Conservation (phyloP, 1,140 invertebrate species). For the Temnothorax nylanderi region DNA sequence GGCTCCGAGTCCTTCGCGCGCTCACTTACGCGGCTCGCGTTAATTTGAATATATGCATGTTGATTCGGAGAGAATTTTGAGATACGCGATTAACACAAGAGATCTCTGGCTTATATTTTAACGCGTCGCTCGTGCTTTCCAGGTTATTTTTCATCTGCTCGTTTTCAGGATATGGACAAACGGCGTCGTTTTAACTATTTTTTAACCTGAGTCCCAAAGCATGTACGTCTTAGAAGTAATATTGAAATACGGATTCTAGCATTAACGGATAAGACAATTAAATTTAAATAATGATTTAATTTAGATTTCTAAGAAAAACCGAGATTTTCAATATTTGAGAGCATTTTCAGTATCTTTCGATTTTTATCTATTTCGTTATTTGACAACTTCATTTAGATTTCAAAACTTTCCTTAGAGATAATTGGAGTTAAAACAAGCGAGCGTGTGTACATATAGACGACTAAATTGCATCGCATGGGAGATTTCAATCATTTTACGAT, state of each 20-base stretch:
- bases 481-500: slow-evolving; percentile 24
- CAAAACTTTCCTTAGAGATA: slow-evolving; percentile 11
- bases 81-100: slow-evolving; percentile 50
- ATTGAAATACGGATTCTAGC: neutral
- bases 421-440: neutral
- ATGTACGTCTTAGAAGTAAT: neutral
- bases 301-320: neutral
- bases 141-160: slow-evolving; percentile 15
- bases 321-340: neutral
- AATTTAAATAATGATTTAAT: slow-evolving; percentile 7
- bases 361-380: neutral
- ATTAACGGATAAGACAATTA: neutral
- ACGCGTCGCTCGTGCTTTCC: slow-evolving; percentile 28
- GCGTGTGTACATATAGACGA: neutral
- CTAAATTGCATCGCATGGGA: slow-evolving; percentile 18
- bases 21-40: slow-evolving; percentile 55
- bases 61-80: slow-evolving; percentile 53
- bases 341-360: neutral
- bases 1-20: slow-evolving; percentile 61
- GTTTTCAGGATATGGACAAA: neutral
- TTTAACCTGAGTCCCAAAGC: neutral
- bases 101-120: slow-evolving; percentile 42
- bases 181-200: neutral
- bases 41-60: slow-evolving; percentile 63
- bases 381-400: neutral